Base-by-base conservation (phyloP, 92 coral and sea anemone genomes). In the Pocillopora meandrina region DNA sequence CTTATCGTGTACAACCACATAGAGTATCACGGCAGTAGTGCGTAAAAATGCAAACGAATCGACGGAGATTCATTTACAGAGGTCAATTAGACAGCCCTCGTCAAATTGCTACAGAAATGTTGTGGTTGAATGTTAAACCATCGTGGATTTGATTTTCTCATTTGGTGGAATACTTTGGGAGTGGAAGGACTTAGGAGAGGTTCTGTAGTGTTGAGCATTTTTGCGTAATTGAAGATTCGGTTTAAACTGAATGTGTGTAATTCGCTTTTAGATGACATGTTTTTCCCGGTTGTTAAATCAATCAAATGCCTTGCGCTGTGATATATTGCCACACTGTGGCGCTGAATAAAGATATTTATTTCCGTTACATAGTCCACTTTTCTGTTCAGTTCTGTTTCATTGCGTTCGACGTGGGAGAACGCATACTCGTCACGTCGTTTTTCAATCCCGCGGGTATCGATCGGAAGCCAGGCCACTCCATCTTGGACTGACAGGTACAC, bases 281-380 rank as follows among this genome's bases (percentile, higher is more conserved):
- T 42, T 78, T 61, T 17, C 80, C 56, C 68, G 61, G 56, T 68
- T 34, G 33, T 31, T 36, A 26, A 76, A 60, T 19, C 10, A n/a
- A 64, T 62, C 10, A 66, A 58, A 80, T 80, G 75, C 85, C 23
- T 61, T 81, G 74, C 77, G 84, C 76, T 79, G 74, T 65, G 70
- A 71, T 81, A 71, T 71, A 81, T 57, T 59, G 52, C 61, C 61
- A 52, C 59, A 60, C 31, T 64, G 82, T 78, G 80, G 61, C 61
- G 86, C 80, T 16, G 65, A 74, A 47, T 83, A 74, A 72, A 73
- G 86, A 83, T 83, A 83, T 83, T 83, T 83, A 83, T 83, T 83
- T 83, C 86, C 72, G 85, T 81, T 81, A 12, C 66, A 35, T 56
- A 34, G 36, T 56, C 55, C 12, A 12, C 52, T 42, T 42, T 42